Percentiles rank a stretch among this genome's conserved stretches.
Conservation (phyloP, 2,797 vertebrate species). For the Sebastes flavidus region DNA sequence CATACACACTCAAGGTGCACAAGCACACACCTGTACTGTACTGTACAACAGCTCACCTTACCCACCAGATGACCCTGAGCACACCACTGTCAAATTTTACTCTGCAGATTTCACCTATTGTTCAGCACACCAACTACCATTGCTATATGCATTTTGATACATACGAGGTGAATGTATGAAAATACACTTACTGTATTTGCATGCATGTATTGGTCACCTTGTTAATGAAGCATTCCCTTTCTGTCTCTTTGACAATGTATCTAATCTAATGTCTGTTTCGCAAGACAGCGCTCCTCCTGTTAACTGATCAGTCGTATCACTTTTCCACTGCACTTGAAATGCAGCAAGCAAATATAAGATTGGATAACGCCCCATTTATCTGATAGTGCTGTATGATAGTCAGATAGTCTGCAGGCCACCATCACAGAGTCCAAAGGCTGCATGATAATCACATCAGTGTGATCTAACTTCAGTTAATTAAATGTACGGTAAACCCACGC, state of each 20-base stretch:
- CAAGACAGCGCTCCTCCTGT: neutral
- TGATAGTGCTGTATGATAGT: neutral
- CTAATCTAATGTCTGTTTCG: neutral
- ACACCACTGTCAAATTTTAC: slow-evolving; percentile 6
- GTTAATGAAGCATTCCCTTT: neutral
- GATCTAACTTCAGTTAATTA: slow-evolving; percentile 33
- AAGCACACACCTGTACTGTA: neutral
- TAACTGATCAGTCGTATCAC: slow-evolving; percentile 26
- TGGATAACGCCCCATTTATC: neutral
- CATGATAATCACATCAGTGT: slow-evolving; percentile 37
- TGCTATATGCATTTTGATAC: neutral
- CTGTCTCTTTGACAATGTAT: neutral
- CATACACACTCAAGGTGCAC: neutral
- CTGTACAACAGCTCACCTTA: slow-evolving; percentile 16
- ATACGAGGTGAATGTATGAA: neutral
- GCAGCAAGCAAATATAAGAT: slow-evolving; percentile 4
- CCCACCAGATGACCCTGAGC: neutral
- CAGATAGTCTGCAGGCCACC: slow-evolving; percentile 7
- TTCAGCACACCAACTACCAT: neutral
- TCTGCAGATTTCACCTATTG: neutral
- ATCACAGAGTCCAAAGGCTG: slow-evolving; percentile 39
- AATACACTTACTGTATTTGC: neutral
- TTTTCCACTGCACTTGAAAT: slow-evolving; percentile 41
- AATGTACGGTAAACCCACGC: slow-evolving; percentile 23
- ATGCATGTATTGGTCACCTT: neutral